Evolutionary conservation across 1,140 invertebrate genomes (phyloP).

Genomic region (Drosophila ogumai): DNA sequence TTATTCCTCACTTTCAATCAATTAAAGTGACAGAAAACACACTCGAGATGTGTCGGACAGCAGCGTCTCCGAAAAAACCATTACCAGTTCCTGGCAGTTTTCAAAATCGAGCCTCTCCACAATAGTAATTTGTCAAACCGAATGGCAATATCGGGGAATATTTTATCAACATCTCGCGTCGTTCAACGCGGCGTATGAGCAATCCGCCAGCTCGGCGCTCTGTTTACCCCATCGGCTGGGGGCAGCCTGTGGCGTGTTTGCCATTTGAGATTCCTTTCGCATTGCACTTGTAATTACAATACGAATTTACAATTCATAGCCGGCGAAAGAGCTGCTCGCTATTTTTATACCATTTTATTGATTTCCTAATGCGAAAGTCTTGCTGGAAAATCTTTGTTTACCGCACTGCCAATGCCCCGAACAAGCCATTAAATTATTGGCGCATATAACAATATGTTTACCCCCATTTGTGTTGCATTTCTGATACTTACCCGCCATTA

Average conservation of each 20-base stretch:
- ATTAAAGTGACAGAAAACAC: conserved; percentile 46
- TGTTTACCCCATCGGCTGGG: conserved; percentile 58
- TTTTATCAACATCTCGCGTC: conserved; percentile 23
- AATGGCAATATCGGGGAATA: conserved; percentile 25
- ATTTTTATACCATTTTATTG: conserved; percentile 74
- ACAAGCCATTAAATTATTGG: conserved; percentile 42
- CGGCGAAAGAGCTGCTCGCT: conserved; percentile 63
- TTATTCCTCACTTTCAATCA: conserved; percentile 47
- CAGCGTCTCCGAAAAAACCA: conserved; percentile 29
- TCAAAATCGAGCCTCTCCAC: conserved; percentile 18
- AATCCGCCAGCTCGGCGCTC: conserved; percentile 14
- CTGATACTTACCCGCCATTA: conserved; percentile 22
- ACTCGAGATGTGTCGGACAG: conserved; percentile 32
- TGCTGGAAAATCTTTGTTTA: conserved; percentile 65
- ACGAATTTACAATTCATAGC: conserved; percentile 73
- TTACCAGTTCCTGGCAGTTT: conserved; percentile 63
- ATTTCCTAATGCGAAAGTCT: conserved; percentile 67
- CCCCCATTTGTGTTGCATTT: conserved; percentile 50
- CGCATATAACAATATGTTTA: conserved; percentile 49
- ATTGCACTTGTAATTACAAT: conserved; percentile 71
- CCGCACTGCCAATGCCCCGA: conserved; percentile 47
- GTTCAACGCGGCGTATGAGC: conserved; percentile 57
- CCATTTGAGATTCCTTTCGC: conserved; percentile 43
- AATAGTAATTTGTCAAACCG: conserved; percentile 46
- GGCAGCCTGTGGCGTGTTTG: conserved; percentile 44